Evolutionary conservation across 1,140 invertebrate genomes (phyloP), one percentile per base, ranked within the genome.

Genomic region (Harpegnathos saltator): DNA sequence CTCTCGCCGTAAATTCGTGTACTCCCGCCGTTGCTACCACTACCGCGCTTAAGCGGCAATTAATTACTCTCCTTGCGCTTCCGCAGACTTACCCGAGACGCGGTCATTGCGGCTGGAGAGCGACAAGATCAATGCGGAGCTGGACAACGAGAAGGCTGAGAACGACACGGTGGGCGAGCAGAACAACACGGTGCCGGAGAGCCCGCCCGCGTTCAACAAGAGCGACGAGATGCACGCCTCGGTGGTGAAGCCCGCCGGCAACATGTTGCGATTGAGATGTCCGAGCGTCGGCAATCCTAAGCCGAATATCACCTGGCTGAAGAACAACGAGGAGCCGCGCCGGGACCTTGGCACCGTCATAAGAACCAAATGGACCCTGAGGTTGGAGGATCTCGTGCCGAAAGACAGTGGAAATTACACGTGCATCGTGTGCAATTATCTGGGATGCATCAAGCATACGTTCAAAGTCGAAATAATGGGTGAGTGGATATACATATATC

Each of bases 391-490:
- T 90, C 91, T 97, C 5, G 96, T 97, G 0, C 96, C 96, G 2
- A 94, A 96, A 14, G 98, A 99, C 88, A 96, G 95, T 59, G 98
- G 97, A 24, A 97, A 97, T 87, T 99, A 99, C 91, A 98, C 97
- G 0, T 99, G 98, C 90, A 94, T 96, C 33, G 96, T 98, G 7
- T 97, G 96, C 94, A 99, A 99, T 91, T 90, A 94, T 9, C 90
- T 96, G 19, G 97, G 96, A 9, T 97, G 97, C 89, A 96, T 98
- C 66, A 95, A 97, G 54, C 96, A 96, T 90, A 97, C 96, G 0
- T 97, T 96, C 89, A 95, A 94, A 82, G 94, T 98, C 7, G 95
- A 97, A 75, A 95, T 98, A 66, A 95, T 97, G 85, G 97, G 97
- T 98, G 94, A 96, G 95, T 94, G 19, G 52, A 44, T 33, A 65